Conservation (phyloP, 2,797 vertebrate species). For the Rhinogobio ventralis region DNA sequence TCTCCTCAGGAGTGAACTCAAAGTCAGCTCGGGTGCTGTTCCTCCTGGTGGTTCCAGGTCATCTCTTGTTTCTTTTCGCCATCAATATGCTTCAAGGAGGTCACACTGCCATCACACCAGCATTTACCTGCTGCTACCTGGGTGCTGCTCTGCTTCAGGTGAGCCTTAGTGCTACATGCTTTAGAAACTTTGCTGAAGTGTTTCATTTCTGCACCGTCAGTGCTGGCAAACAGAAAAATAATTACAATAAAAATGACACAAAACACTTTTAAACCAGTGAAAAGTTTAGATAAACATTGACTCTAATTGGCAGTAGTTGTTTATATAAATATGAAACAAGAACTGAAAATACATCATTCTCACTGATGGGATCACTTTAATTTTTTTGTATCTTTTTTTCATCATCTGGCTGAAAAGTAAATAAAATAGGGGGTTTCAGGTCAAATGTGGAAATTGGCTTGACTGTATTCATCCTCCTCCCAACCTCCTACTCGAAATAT, state of each 20-base stretch:
- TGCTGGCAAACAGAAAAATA: not conserved
- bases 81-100: conserved; percentile 89
- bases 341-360: not conserved
- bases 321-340: not conserved
- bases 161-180: not conserved
- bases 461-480: not conserved
- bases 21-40: conserved; percentile 91
- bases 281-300: not conserved
- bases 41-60: conserved; percentile 90
- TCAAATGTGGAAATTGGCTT: not conserved
- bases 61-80: conserved; percentile 89
- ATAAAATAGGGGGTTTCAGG: not conserved
- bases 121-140: conserved; percentile 87
- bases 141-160: conserved; percentile 90
- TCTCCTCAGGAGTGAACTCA: conserved; percentile 87
- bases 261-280: not conserved
- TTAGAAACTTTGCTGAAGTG: not conserved
- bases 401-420: not conserved
- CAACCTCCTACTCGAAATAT: not conserved
- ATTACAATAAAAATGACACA: not conserved
- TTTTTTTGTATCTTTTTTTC: not conserved
- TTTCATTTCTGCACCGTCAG: not conserved
- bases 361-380: not conserved
- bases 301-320: not conserved
- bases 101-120: conserved; percentile 75